phyloP scores from a whole-genome alignment of 2,888 invertebrate species.

The Andrena chrysosceles region DNA sequence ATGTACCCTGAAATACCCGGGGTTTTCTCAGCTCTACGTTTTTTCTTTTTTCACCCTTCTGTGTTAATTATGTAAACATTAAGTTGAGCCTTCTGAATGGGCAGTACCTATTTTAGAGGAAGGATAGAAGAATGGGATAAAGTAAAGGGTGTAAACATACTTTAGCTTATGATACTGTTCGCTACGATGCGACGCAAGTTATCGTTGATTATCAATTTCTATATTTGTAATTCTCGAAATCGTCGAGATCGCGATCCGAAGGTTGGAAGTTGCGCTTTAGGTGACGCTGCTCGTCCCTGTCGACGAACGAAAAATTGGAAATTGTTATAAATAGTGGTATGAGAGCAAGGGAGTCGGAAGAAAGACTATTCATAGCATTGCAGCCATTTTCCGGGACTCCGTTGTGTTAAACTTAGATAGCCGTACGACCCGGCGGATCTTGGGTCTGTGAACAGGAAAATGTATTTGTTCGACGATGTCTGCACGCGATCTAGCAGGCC shows the following conservation, averaged over 20 bases:
- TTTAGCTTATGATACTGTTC: neutral
- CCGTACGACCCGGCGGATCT: slow-evolving; percentile 71
- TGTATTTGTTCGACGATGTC: slow-evolving; percentile 49
- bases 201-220: neutral
- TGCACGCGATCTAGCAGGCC: neutral
- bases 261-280: neutral
- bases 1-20: slow-evolving; percentile 36
- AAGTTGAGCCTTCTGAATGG: neutral
- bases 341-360: slow-evolving; percentile 73
- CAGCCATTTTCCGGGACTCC: slow-evolving; percentile 81
- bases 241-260: neutral
- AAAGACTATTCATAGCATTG: slow-evolving; percentile 79
- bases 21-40: slow-evolving; percentile 10
- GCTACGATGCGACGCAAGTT: neutral
- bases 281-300: neutral
- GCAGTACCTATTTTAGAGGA: neutral
- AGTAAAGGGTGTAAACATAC: neutral
- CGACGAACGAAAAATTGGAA: slow-evolving; percentile 31
- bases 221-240: neutral
- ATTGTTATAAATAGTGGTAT: slow-evolving; percentile 74
- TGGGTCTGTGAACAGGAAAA: slow-evolving; percentile 63
- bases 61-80: neutral
- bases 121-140: neutral
- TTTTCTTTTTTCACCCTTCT: slow-evolving; percentile 3
- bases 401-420: slow-evolving; percentile 79